Evolutionary conservation across 37 sponge, comb jelly and placozoan genomes (phyloP), one percentile per base, ranked within the genome.

Genomic region (Oopsacas minuta): DNA sequence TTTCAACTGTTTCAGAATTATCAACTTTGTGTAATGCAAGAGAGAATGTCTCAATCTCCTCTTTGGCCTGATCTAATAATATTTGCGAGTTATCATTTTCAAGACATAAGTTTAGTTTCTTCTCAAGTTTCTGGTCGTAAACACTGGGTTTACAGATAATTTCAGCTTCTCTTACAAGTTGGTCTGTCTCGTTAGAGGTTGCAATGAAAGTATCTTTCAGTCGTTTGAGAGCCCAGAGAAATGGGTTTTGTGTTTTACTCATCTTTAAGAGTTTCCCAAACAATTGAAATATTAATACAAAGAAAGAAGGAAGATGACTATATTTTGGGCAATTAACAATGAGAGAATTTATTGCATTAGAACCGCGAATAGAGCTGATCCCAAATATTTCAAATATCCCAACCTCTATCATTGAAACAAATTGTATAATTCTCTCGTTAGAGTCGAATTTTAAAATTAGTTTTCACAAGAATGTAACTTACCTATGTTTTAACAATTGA

Each of bases 121-220:
- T 61, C 75, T 61, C 75, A 12, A 61, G 75, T n/a, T 61, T 61
- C 75, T 12, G 75, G 75, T 61, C 75, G 30, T 61, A 61, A 3
- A 34, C 22, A 3, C 75, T 61, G 5, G 75, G 75, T 3, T 12
- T n/a, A 12, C 75, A 61, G 28, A 61, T 34, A 61, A 5, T 61
- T 3, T 61, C 75, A 7, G 75, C 75, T 20, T 61, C 75, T 61
- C 75, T 61, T 3, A 61, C 75, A 10, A 61, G 75, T 34, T 61
- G 75, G 75, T 61, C 75, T 3, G 75, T 34, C 22, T 61, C 75
- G 32, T 61, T 25, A 12, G 75, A 61, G 22, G 75, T 20, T 3
- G 75, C 75, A 61, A 61, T 12, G 75, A 61, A 61, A 34, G 32
- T 61, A 25, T 61, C 75, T 61, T 61, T 61, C 28, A 61, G 75